A percentile compares a stretch with the other conserved stretches of the same genome.
Evolutionary conservation across 2,888 invertebrate species (phyloP).

Genomic region (Drosophila robusta): DNA sequence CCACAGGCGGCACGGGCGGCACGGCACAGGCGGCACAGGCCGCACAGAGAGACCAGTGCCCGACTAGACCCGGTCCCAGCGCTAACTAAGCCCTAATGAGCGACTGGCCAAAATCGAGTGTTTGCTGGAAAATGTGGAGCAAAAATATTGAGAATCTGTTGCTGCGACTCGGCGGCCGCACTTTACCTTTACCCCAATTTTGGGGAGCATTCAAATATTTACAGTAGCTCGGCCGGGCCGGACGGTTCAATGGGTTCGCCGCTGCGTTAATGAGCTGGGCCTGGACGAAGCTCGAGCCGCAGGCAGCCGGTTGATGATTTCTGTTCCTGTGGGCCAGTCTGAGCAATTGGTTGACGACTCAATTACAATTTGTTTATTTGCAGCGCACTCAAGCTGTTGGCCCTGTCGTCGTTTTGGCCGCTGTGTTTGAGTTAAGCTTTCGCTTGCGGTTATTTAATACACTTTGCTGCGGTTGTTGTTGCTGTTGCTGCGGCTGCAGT

Average conservation of each 20-base stretch:
- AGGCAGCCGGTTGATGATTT: slow-evolving; percentile 7
- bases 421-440: slow-evolving; percentile 60
- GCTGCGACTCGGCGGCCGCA: slow-evolving; percentile 9
- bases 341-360: slow-evolving; percentile 59
- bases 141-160: slow-evolving; percentile 28
- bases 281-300: slow-evolving; percentile 3
- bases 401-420: slow-evolving; percentile 42
- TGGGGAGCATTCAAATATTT: slow-evolving; percentile 58
- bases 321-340: slow-evolving; percentile 15
- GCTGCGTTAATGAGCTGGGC: slow-evolving; percentile 48
- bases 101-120: slow-evolving; percentile 34
- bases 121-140: slow-evolving; percentile 46
- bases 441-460: slow-evolving; percentile 78
- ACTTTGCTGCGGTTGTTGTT: slow-evolving; percentile 55
- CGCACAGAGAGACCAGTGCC: background rate
- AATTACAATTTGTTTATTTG: slow-evolving; percentile 72
- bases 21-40: slow-evolving; percentile 5
- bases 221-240: slow-evolving; percentile 36
- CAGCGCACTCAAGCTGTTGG: slow-evolving; percentile 45
- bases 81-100: slow-evolving; percentile 44
- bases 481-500: slow-evolving; percentile 29
- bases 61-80: slow-evolving; percentile 11
- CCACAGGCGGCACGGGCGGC: slow-evolving; percentile 15
- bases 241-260: slow-evolving; percentile 21
- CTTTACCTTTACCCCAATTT: slow-evolving; percentile 27